Base-by-base conservation (phyloP, 92 coral and sea anemone species). In the Meandrina meandrites region DNA sequence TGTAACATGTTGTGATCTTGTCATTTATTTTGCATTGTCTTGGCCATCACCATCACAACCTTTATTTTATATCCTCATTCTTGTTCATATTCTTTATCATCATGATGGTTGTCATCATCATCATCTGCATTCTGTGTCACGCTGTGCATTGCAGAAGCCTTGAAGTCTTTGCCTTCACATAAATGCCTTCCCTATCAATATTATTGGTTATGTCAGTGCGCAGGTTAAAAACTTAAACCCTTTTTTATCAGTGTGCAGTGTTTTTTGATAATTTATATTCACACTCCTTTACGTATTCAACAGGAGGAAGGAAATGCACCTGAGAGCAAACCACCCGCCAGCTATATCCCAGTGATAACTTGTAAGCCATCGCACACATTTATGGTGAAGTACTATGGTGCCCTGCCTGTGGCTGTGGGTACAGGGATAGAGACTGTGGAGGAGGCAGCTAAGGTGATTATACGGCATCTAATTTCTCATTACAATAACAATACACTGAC, bases 341-440 rank as follows among this genome's bases (percentile, higher is more conserved):
- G 90, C 75, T 85, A 60, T 42, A 37, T 82, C 45, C 85, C 82
- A 10, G 88, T 82, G 36, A 85, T 85, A 45, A 85, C 83, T 42
- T 85, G 88, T 35, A 85, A 91, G 70, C 98, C 96, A 24, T 88
- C 91, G 36, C 95, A 91, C 81, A 92, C 98, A 15, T 95, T 89
- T 74, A 93, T 97, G 96, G 94, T 97, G 70, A 97, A 97, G 85
- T 97, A 97, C 87, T 97, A 97, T 76, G 99, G 99, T 22, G 94
- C 96, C 51, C 93, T 95, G 30, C 98, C 99, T 54, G 99, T 97
- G 82, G 96, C 99, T 73, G 96, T 95, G 79, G 99, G 99, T 8
- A 97, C 99, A 32, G 99, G 99, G 18, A 89, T 94, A 27, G 93
- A 96, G 82, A 96, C 98, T 18, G 98, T 97, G 30, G 93, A 94